Base-by-base conservation (phyloP, 2,888 invertebrate species). In the Resseliella maxima region DNA sequence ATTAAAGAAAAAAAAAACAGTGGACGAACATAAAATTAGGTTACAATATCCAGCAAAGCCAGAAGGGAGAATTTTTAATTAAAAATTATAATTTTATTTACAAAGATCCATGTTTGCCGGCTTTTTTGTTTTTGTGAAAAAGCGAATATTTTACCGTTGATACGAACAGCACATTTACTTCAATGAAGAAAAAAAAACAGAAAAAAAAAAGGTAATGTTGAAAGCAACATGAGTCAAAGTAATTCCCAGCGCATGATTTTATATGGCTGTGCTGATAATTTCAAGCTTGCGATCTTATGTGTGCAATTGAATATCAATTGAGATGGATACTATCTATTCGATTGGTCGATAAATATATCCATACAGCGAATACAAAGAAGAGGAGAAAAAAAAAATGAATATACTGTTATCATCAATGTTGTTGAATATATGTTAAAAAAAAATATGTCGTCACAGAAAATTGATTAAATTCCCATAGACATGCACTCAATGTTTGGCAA, bases 41-140 rank as follows among this genome's bases (percentile, higher is more conserved):
- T 50, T 50, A 18, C 18, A 18, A 50, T 50, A 50, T 18, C 18
- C 46, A 50, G 8, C 6, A 24, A 3, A 59, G 10, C 59, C 5
- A 15, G 5, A 8, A 12, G 72, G 24, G 31, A 83, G 38, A 38
- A n/a, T n/a, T n/a, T 38, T 83, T 83, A 83, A 83, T 83, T 83
- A 83, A 83, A 83, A 83, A 38, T 83, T 83, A 38, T 83, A 83
- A 83, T 83, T 38, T 38, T 38, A 83, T 83, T 83, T 38, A 38
- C 83, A 1, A 83, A 83, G 83, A 27, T 24, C 59, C 5, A n/a
- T 2, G 1, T 31, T 72, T 31, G 72, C 72, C n/a, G n/a, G n/a
- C n/a, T n/a, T n/a, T n/a, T n/a, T n/a, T n/a, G n/a, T n/a, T n/a
- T n/a, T n/a, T n/a, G n/a, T n/a, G n/a, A n/a, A n/a, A n/a, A n/a